These are phyloP conservation scores for Polia nebulosa DNA, from an alignment of 2,888 invertebrate genomes.

Conservation along the genomic window DNA sequence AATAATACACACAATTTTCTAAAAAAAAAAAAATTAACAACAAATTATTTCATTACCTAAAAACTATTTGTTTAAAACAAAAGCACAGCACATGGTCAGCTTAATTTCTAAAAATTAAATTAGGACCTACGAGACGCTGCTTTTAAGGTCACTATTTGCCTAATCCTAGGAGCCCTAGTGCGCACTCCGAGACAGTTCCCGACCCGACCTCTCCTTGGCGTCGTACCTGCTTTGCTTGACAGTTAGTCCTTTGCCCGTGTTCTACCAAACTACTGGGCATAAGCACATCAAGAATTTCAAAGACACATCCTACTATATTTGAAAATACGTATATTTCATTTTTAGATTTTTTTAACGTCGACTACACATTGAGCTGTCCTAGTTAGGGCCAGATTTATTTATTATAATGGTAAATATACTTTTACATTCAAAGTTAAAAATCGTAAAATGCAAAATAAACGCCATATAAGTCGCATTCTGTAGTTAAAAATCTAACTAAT, in stretches of 20 bases:
- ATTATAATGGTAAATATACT: conserved; percentile 75
- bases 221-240: conserved; percentile 56
- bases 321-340: conserved; percentile 83
- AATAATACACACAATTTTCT: conserved; percentile 86
- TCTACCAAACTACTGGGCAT: conserved; percentile 87
- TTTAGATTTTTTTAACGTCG: conserved; percentile 77
- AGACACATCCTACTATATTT: conserved; percentile 88
- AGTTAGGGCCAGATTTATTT: conserved; percentile 83
- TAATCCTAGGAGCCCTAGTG: conserved; percentile 88
- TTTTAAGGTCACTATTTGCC: conserved; percentile 83
- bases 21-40: conserved; percentile 83
- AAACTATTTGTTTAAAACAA: conserved; percentile 89
- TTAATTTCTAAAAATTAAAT: conserved; percentile 88
- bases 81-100: conserved; percentile 91
- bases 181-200: conserved; percentile 75
- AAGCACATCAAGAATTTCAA: conserved; percentile 90
- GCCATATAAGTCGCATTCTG: conserved; percentile 74
- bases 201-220: conserved; percentile 61
- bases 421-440: conserved; percentile 75
- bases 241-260: conserved; percentile 70
- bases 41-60: conserved; percentile 88
- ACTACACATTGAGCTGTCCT: conserved; percentile 89
- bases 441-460: conserved; percentile 83
- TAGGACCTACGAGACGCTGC: conserved; percentile 85
- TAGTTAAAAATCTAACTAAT: conserved; percentile 83